Percentiles rank a stretch among this genome's conserved stretches.
Conservation (phyloP, 2,113 vertebrate genomes). For the Sceloporus tristichus region DNA sequence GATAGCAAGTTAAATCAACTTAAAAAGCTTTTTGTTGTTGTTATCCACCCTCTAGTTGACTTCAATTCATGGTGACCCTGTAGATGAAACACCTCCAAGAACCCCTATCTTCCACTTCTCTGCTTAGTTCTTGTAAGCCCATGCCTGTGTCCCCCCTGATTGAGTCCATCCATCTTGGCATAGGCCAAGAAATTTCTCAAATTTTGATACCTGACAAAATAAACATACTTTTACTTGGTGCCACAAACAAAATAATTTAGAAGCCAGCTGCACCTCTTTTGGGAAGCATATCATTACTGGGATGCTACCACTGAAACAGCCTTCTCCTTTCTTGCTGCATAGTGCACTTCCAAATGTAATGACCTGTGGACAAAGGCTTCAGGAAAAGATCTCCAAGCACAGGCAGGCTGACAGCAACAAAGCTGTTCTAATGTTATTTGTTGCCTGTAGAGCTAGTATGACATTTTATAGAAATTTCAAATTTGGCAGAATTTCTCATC, state of each 20-base stretch:
- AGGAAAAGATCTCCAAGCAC: not conserved
- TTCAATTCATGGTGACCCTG: too few species aligned
- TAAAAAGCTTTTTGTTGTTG: too few species aligned
- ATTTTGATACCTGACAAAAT: not conserved
- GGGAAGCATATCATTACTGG: not conserved
- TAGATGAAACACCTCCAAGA: too few species aligned
- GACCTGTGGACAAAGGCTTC: not conserved
- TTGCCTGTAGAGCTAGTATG: not conserved
- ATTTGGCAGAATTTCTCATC: conserved; percentile 2
- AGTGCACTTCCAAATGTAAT: not conserved
- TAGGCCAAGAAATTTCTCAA: not conserved
- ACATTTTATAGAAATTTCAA: not conserved
- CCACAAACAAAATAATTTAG: too few species aligned
- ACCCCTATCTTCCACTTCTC: too few species aligned
- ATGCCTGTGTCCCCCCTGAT: too few species aligned
- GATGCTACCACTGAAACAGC: not conserved
- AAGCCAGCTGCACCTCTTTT: not conserved
- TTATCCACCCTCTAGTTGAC: too few species aligned
- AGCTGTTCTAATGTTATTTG: not conserved
- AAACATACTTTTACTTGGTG: not conserved
- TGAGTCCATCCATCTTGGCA: too few species aligned
- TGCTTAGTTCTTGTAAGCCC: too few species aligned
- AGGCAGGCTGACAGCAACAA: too few species aligned
- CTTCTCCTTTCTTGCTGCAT: not conserved
- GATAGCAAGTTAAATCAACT: too few species aligned